Percentiles rank a stretch among this genome's conserved stretches.
Evolutionary conservation across 2,797 vertebrate species (phyloP).

Genomic region (Phylloscopus collybita): DNA sequence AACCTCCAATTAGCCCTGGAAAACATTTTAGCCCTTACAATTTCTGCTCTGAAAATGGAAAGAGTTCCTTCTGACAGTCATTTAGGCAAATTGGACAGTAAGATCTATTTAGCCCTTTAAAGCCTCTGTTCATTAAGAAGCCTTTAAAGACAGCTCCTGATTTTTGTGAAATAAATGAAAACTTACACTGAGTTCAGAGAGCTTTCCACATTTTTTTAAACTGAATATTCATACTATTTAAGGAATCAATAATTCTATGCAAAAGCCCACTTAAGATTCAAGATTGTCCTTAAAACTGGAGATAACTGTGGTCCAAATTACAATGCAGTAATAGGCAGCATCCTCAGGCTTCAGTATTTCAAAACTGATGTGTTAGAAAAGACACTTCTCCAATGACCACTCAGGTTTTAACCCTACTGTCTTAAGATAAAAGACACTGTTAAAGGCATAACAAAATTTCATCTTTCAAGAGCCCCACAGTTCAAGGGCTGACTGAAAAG

Average conservation of each 20-base stretch:
- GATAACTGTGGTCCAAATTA: background rate
- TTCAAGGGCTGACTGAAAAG: background rate
- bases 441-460: background rate
- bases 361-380: background rate
- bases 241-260: background rate
- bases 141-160: constrained; percentile 25
- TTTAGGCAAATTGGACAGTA: constrained; percentile 2
- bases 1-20: constrained; percentile 27
- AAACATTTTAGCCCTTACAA: constrained; percentile 57
- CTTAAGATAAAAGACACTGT: background rate
- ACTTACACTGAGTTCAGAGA: background rate
- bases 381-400: background rate
- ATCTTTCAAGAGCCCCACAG: background rate
- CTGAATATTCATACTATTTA: background rate
- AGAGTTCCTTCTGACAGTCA: background rate
- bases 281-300: background rate
- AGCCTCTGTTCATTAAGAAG: background rate
- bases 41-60: constrained; percentile 14
- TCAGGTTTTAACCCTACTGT: background rate
- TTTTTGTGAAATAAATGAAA: background rate
- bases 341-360: background rate
- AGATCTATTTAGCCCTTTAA: constrained; percentile 60
- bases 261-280: background rate
- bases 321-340: background rate
- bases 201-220: background rate